These are phyloP conservation scores for Trissolcus japonicus DNA, from an alignment of 2,888 invertebrate species.

Conservation along the genomic window DNA sequence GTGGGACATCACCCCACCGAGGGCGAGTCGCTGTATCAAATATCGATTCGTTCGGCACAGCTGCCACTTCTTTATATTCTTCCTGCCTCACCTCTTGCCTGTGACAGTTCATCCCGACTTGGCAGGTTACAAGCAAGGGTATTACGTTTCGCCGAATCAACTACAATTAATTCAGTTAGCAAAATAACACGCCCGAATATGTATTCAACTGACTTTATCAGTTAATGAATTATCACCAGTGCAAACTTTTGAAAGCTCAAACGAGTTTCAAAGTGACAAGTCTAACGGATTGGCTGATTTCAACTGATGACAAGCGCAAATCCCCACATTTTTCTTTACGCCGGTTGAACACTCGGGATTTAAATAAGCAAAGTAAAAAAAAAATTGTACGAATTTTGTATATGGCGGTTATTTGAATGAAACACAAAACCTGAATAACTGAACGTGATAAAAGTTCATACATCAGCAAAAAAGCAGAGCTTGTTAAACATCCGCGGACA, in stretches of 20 bases:
- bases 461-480: conserved; percentile 33
- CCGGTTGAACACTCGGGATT: no score
- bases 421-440: conserved; percentile 20
- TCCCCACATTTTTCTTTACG: no score
- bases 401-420: neutral
- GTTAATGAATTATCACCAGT: conserved; percentile 34
- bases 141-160: conserved; percentile 48
- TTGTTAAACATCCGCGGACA: conserved; percentile 37
- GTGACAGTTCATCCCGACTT: conserved; percentile 48
- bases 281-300: conserved; percentile 26
- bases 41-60: conserved; percentile 56
- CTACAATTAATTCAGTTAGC: conserved; percentile 50
- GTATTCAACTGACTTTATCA: conserved; percentile 43
- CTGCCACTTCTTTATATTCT: conserved; percentile 57
- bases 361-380: no score
- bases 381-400: no score
- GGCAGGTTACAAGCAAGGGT: conserved; percentile 47
- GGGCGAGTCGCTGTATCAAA: conserved; percentile 55
- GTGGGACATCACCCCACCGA: conserved; percentile 55
- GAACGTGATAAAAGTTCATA: conserved; percentile 26
- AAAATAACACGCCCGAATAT: conserved; percentile 42
- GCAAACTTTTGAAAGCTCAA: conserved; percentile 23
- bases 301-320: neutral
- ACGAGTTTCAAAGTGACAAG: conserved; percentile 28
- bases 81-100: conserved; percentile 50